Evolutionary conservation across 2,888 invertebrate genomes (phyloP), one percentile per base, ranked within the genome.

Genomic region (Carterocephalus palaemon): DNA sequence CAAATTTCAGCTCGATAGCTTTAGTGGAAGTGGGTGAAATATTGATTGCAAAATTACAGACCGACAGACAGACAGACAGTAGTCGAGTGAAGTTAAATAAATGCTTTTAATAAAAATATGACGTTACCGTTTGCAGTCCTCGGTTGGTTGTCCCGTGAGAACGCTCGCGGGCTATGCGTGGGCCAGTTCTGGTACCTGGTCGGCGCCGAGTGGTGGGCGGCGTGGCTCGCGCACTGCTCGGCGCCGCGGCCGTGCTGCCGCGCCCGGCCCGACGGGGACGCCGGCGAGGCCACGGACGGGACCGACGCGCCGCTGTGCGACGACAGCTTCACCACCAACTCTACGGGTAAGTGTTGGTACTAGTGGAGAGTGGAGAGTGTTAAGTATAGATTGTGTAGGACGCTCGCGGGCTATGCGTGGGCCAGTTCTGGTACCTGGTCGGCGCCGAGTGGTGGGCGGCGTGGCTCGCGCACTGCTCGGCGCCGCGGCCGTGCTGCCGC

Each of bases 141-240:
- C 50, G 93, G 94, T 1, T 97, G 96, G 96, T 69, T 96, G 50
- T 89, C 91, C 1, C 89, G 96, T 26, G 95, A 94, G 68, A 91
- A 92, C 55, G 85, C 89, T 32, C 89, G 94, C 31, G 94, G 95
- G 0, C 91, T 93, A 67, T 83, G 90, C 31, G 91, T 93, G 41
- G 95, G 95, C 0, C 95, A 96, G 79, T 93, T 95, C 78, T 96
- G 96, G 95, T 96, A 95, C 88, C 89, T 97, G 51, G 90, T 96
- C 48, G 90, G 92, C 1, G 91, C 92, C 31, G 92, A 93, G 57
- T 97, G 97, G 97, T 97, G 96, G 96, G 90, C 89, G 49, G 82
- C 84, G 7, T 97, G 96, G 97, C 78, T 88, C 41, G 89, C 90
- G 24, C 92, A 95, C 79, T 90, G 93, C n/a, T 85, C 77, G 31